These are phyloP conservation scores for Leucophora obtusa DNA, from an alignment of 2,888 invertebrate genomes.

Conservation along the genomic window DNA sequence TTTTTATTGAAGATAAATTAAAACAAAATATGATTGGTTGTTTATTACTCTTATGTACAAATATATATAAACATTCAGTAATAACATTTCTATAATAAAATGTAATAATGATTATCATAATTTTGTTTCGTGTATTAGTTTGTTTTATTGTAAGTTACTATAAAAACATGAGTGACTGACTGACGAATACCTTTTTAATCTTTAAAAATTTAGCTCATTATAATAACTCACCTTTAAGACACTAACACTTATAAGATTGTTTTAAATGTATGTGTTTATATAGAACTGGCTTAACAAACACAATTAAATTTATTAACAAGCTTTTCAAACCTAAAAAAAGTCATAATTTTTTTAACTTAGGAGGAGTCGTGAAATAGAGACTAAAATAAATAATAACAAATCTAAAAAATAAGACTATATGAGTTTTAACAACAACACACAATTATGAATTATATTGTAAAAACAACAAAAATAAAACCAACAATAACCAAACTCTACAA, in stretches of 20 bases:
- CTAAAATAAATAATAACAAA: constrained; percentile 53
- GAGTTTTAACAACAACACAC: constrained; percentile 18
- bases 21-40: constrained; percentile 48
- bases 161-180: background rate
- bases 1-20: constrained; percentile 40
- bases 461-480: background rate
- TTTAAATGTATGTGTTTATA: background rate
- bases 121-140: constrained; percentile 29
- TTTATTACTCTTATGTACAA: constrained; percentile 12
- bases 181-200: constrained; percentile 17
- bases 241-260: background rate
- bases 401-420: constrained; percentile 29
- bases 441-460: constrained; percentile 35
- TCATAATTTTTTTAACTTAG: constrained; percentile 51
- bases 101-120: background rate
- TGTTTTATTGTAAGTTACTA: constrained; percentile 21
- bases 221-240: constrained; percentile 28
- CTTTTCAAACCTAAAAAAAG: constrained; percentile 28
- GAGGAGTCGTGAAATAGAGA: constrained; percentile 56
- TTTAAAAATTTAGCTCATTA: constrained; percentile 16
- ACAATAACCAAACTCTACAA: constrained; percentile 17
- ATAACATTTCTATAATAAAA: background rate
- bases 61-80: constrained; percentile 3
- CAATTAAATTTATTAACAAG: constrained; percentile 57
- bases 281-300: constrained; percentile 47